Conservation (phyloP, 2,888 invertebrate genomes). For the Zhengitettix transpicula region DNA sequence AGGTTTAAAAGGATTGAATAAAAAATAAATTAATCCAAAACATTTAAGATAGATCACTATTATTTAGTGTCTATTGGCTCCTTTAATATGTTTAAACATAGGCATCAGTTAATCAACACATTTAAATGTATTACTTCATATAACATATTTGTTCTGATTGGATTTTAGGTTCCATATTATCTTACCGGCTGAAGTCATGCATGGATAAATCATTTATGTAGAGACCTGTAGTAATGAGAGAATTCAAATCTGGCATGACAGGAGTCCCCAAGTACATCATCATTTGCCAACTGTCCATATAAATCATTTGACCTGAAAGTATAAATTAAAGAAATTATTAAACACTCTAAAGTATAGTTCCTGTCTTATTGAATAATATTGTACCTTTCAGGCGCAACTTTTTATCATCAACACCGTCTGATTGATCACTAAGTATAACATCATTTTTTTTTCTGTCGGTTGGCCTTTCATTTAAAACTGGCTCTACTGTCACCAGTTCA, state of each 20-base stretch:
- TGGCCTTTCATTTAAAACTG: conserved; percentile 50
- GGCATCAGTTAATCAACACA: too few species aligned
- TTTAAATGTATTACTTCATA: too few species aligned
- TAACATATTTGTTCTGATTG: too few species aligned
- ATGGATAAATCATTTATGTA: conserved; percentile 98
- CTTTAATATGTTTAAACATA: too few species aligned
- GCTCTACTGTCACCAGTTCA: conserved; percentile 78
- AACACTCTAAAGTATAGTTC: background rate
- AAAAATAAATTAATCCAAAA: too few species aligned
- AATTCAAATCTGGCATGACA: conserved; percentile 87
- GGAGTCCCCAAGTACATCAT: conserved; percentile 95
- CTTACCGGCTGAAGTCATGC: conserved; percentile 91
- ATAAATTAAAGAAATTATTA: background rate
- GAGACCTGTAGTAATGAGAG: conserved; percentile 79
- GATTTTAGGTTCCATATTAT: background rate
- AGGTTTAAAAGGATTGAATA: background rate
- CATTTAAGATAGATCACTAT: too few species aligned
- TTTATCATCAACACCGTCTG: conserved; percentile 49
- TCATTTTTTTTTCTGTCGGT: conserved; percentile 37
- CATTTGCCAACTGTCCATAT: conserved; percentile 96
- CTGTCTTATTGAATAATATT: background rate
- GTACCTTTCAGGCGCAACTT: conserved; percentile 51
- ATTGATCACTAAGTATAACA: conserved; percentile 40
- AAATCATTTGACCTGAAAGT: conserved; percentile 85
- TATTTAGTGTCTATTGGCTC: too few species aligned